Conservation (phyloP, 1,140 invertebrate genomes). For the Leptinotarsa texana region DNA sequence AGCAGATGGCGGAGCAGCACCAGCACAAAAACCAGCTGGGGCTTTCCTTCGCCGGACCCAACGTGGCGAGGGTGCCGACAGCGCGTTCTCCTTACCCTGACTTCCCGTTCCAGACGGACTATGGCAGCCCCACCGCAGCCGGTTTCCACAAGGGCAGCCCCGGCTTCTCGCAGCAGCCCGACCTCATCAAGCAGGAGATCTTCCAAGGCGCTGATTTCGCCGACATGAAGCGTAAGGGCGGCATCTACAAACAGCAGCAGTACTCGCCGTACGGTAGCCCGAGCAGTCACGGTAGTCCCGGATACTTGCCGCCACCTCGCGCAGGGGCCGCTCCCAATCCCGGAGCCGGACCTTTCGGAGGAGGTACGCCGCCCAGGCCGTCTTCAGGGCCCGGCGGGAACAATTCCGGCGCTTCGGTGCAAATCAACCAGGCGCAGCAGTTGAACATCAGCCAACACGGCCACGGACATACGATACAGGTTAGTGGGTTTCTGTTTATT, state of each 20-base stretch:
- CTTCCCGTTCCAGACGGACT: conserved; percentile 59
- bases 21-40: conserved; percentile 79
- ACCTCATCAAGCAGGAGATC: conserved; percentile 57
- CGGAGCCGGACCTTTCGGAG: conserved; percentile 60
- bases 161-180: conserved; percentile 54
- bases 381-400: conserved; percentile 61
- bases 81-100: conserved; percentile 60
- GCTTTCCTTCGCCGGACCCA: conserved; percentile 53
- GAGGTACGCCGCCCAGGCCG: conserved; percentile 65
- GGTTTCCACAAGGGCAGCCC: conserved; percentile 59
- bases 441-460: conserved; percentile 80
- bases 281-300: conserved; percentile 65
- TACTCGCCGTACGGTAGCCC: conserved; percentile 72
- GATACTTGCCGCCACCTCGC: conserved; percentile 59
- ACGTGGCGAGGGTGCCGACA: conserved; percentile 51
- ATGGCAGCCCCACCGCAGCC: conserved; percentile 58
- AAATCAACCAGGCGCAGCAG: conserved; percentile 85
- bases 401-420: conserved; percentile 62
- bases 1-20: conserved; percentile 95
- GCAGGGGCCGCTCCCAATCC: conserved; percentile 52
- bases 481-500: conserved; percentile 51
- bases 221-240: conserved; percentile 60
- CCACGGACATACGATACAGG: conserved; percentile 72
- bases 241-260: conserved; percentile 61
- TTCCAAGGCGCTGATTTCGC: conserved; percentile 55